Conservation (phyloP, 92 coral and sea anemone genomes). For the Porites lobata region DNA sequence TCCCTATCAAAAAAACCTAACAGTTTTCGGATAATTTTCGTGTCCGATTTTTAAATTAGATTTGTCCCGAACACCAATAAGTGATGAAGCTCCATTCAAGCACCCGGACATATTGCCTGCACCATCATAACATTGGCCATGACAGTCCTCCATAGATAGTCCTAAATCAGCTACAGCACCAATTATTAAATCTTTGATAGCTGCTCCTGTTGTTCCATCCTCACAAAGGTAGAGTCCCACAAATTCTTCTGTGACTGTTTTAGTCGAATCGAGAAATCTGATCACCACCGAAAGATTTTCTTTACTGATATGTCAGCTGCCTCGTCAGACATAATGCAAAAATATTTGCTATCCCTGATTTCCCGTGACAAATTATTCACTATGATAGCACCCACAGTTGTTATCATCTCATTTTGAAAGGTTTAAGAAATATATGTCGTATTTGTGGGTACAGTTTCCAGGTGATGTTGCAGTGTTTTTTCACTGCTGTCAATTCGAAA, state of each 20-base stretch:
- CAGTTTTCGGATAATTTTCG: too few relatives aligned
- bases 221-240: conserved; percentile 1
- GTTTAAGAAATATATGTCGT: conserved; percentile 20
- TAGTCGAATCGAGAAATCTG: conserved; percentile 52
- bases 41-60: too few relatives aligned
- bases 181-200: conserved; percentile 31
- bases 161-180: conserved; percentile 65
- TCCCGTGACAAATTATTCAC: too few relatives aligned
- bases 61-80: too few relatives aligned
- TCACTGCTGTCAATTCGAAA: conserved; percentile 77
- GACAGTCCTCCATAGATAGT: conserved; percentile 52
- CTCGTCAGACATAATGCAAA: conserved; percentile 62
- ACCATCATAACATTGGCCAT: too few relatives aligned
- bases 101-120: too few relatives aligned
- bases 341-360: conserved; percentile 28
- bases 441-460: conserved; percentile 67
- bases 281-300: conserved; percentile 69
- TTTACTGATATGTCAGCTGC: conserved; percentile 64
- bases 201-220: conserved; percentile 71
- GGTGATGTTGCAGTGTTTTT: conserved; percentile 65
- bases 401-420: too few relatives aligned
- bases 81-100: too few relatives aligned
- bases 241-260: conserved; percentile 70
- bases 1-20: too few relatives aligned
- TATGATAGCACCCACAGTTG: too few relatives aligned